Evolutionary conservation across 2,888 invertebrate genomes (phyloP).

Genomic region (Blastobasis adustella): DNA sequence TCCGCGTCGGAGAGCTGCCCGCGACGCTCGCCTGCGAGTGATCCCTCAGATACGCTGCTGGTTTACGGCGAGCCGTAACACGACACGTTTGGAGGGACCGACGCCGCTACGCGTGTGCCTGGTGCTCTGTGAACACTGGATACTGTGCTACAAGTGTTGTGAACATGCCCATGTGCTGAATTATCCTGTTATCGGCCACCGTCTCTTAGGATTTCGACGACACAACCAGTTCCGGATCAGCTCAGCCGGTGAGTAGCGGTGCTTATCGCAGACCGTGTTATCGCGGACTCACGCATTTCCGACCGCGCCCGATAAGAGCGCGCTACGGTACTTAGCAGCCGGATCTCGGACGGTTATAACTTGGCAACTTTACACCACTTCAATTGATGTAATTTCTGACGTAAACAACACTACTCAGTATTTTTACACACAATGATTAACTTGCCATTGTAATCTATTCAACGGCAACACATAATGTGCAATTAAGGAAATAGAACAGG

Average conservation of each 20-base stretch:
- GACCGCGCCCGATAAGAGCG: slow-evolving; percentile 71
- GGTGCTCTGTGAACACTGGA: slow-evolving; percentile 65
- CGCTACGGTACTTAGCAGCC: slow-evolving; percentile 34
- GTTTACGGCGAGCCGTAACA: slow-evolving; percentile 74
- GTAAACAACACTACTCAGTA: too few relatives aligned
- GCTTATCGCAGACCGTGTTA: slow-evolving; percentile 70
- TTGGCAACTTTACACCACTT: background rate
- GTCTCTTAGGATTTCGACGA: slow-evolving; percentile 60
- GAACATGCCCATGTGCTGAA: slow-evolving; percentile 66
- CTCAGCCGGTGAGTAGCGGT: slow-evolving; percentile 72
- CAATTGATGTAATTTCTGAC: too few relatives aligned
- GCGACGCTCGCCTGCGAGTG: slow-evolving; percentile 66
- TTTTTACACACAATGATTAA: too few relatives aligned
- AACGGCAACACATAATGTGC: too few relatives aligned
- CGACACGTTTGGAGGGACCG: slow-evolving; percentile 74
- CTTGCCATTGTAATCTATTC: too few relatives aligned
- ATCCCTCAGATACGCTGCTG: slow-evolving; percentile 75
- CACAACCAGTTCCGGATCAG: slow-evolving; percentile 70
- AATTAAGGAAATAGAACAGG: too few relatives aligned
- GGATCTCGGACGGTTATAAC: background rate
- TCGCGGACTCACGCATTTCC: slow-evolving; percentile 73
- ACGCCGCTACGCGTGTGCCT: slow-evolving; percentile 64
- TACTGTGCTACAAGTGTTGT: slow-evolving; percentile 67
- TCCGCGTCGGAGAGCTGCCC: slow-evolving; percentile 68
- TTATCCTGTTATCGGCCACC: slow-evolving; percentile 39